Conservation (phyloP, 2,888 invertebrate species). For the Rapana venosa region DNA sequence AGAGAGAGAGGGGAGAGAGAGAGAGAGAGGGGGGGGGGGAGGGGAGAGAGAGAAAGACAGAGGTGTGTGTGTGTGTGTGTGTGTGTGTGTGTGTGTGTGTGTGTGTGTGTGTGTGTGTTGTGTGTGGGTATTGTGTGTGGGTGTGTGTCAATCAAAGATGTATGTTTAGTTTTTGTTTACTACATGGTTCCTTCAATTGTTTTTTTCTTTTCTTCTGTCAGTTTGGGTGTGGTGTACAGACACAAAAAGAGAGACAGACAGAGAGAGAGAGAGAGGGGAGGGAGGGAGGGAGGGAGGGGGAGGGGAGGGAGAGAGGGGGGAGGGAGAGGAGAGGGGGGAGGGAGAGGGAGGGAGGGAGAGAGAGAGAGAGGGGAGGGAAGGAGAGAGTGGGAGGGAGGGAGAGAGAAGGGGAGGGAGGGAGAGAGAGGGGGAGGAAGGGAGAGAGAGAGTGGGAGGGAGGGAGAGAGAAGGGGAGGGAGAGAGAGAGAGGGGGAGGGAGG, state of each 20-base stretch:
- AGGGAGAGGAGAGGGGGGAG: neutral
- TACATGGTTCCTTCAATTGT: no score
- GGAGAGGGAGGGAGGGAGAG: neutral
- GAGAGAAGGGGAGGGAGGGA: neutral
- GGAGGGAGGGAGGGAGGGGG: slow-evolving; percentile 5
- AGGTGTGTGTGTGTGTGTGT: no score
- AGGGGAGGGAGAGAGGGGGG: neutral
- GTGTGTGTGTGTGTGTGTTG: no score
- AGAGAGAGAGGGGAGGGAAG: neutral
- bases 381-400: neutral
- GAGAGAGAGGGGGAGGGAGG: neutral
- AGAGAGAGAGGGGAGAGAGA: neutral
- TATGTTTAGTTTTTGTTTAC: no score
- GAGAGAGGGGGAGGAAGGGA: neutral
- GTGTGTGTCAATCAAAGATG: no score
- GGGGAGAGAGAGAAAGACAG: no score
- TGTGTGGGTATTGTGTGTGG: no score
- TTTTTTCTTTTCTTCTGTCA: no score
- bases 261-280: slow-evolving; percentile 17
- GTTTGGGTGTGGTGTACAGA: no score
- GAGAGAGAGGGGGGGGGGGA: neutral
- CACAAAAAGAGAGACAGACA: neutral
- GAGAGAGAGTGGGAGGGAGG: neutral
- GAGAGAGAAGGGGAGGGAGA: neutral
- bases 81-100: no score